These are phyloP conservation scores for Sciurus niger DNA, from an alignment of 2,113 vertebrate species.

Conservation along the genomic window DNA sequence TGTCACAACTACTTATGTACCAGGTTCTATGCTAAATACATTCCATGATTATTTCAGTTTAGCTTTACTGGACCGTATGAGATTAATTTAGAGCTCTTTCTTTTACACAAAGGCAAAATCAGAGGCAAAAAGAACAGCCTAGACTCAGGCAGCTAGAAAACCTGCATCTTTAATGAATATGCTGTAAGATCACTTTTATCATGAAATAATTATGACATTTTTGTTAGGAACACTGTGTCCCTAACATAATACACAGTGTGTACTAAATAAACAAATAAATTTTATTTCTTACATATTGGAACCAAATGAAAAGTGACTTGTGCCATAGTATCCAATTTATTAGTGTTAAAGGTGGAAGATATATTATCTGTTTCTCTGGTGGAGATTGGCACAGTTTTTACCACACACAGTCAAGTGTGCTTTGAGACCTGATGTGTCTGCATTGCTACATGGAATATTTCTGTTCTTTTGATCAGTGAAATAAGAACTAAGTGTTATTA, in stretches of 20 bases:
- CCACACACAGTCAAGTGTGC: neutral
- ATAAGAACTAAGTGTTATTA: neutral
- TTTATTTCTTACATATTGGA: neutral
- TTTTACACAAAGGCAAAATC: neutral
- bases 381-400: neutral
- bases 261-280: neutral
- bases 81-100: neutral
- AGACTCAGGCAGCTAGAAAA: neutral
- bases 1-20: neutral
- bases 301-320: neutral
- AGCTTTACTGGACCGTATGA: neutral
- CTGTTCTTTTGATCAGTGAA: neutral
- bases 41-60: neutral
- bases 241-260: too few species aligned
- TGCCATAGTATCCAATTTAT: accelerated
- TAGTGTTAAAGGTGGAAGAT: neutral
- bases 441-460: neutral
- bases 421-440: neutral
- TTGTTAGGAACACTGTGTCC: neutral
- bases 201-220: neutral
- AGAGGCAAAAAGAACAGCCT: neutral
- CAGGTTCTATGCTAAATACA: neutral
- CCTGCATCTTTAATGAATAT: neutral
- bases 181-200: neutral
- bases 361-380: neutral